phyloP scores from a whole-genome alignment of 2,113 vertebrate species.

The Apteryx owenii region DNA sequence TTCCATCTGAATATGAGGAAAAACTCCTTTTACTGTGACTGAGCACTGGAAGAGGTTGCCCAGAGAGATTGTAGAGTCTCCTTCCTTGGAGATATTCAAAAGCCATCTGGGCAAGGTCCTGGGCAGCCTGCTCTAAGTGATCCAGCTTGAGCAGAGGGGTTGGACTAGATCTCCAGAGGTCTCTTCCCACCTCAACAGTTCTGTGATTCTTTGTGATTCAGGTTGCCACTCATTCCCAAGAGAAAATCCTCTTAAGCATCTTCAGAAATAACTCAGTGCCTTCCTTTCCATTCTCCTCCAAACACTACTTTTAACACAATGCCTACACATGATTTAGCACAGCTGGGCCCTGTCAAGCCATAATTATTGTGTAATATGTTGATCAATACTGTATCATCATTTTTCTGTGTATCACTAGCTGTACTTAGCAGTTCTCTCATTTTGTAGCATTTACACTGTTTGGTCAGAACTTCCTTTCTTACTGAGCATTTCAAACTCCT shows the following conservation, averaged over 20 bases:
- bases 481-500: background rate
- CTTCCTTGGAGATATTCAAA: background rate
- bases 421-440: background rate
- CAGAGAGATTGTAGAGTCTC: background rate
- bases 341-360: background rate
- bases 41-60: background rate
- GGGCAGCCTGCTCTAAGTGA: background rate
- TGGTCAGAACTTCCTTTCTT: background rate
- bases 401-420: background rate
- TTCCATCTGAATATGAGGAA: background rate
- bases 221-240: background rate
- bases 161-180: background rate
- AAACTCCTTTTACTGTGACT: background rate
- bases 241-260: background rate
- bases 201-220: background rate
- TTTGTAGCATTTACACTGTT: background rate
- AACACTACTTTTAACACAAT: background rate
- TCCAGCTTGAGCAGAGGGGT: background rate
- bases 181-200: background rate
- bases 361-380: background rate
- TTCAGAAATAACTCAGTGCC: background rate
- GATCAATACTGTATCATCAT: background rate
- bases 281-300: background rate
- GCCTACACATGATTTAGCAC: too few species aligned
- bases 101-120: too few species aligned